Percentiles rank a stretch among this genome's conserved stretches.
These are phyloP conservation scores for Euglossa dilemma DNA, from an alignment of 1,140 invertebrate genomes.

Conservation along the genomic window DNA sequence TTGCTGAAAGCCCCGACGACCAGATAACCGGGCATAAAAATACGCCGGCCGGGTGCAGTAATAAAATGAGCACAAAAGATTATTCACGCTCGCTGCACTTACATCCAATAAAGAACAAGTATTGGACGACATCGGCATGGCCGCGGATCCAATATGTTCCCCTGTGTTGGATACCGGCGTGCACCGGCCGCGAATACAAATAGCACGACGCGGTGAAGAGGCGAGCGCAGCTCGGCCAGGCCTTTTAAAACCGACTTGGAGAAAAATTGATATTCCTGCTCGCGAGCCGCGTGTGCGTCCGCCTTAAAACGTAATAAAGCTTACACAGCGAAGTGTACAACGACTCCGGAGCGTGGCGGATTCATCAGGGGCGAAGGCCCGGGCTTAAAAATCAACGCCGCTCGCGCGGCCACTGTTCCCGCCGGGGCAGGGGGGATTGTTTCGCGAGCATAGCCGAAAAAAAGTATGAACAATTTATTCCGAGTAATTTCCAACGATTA, in stretches of 20 bases:
- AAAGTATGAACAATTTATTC: conserved; percentile 12
- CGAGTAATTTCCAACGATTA: conserved; percentile 25
- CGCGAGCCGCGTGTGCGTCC: conserved; percentile 16
- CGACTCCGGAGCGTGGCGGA: conserved; percentile 11
- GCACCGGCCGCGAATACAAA: conserved; percentile 62
- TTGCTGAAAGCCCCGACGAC: conserved; percentile 43
- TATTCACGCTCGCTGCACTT: conserved; percentile 67
- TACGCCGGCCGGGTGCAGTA: conserved; percentile 49
- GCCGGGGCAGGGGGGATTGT: not conserved
- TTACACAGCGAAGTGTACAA: conserved; percentile 10
- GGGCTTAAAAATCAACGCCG: conserved; percentile 21
- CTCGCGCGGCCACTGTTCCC: no score
- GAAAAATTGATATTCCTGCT: conserved; percentile 65
- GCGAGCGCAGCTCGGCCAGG: conserved; percentile 10
- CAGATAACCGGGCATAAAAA: conserved; percentile 55
- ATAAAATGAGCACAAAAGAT: conserved; percentile 69
- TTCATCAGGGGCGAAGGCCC: conserved; percentile 34
- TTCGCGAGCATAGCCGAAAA: not conserved
- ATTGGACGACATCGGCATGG: conserved; percentile 62
- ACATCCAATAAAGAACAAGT: conserved; percentile 68
- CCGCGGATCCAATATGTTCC: conserved; percentile 62
- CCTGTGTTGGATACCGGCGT: conserved; percentile 60
- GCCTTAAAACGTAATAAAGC: conserved; percentile 60
- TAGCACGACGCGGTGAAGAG: conserved; percentile 20
- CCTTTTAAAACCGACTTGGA: conserved; percentile 44